These are phyloP conservation scores for Mellivora capensis DNA, from an alignment of 2,113 vertebrate genomes.

Conservation along the genomic window DNA sequence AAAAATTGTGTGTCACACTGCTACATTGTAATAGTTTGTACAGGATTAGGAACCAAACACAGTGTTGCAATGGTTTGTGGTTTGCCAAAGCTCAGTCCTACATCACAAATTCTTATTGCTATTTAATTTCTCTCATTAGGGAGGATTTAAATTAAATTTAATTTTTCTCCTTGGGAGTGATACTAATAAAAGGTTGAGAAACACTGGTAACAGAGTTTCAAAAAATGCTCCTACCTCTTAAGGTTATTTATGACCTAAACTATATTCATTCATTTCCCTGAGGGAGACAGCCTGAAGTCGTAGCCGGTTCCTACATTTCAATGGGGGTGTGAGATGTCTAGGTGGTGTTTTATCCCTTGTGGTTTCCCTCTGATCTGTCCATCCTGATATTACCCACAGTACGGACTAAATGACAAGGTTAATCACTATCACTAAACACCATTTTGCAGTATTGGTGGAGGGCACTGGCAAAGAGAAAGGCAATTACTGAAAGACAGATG, in stretches of 20 bases:
- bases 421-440: not conserved
- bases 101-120: not conserved
- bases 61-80: not conserved
- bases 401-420: not conserved
- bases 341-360: not conserved
- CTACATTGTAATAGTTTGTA: not conserved
- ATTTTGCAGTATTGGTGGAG: not conserved
- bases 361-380: not conserved
- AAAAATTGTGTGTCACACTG: not conserved
- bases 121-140: not conserved
- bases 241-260: not conserved
- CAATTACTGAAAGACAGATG: not conserved
- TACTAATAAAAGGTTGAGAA: not conserved
- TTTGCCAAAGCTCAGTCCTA: not conserved
- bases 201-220: not conserved
- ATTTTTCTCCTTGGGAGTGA: not conserved
- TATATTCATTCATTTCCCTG: not conserved
- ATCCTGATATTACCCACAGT: not conserved
- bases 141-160: not conserved
- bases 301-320: not conserved
- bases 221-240: not conserved
- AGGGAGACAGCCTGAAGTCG: not conserved
- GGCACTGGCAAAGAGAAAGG: not conserved
- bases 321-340: not conserved
- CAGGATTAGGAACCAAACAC: not conserved